Conservation (phyloP, 1,140 invertebrate genomes). For the Aphelinus atriplicis region DNA sequence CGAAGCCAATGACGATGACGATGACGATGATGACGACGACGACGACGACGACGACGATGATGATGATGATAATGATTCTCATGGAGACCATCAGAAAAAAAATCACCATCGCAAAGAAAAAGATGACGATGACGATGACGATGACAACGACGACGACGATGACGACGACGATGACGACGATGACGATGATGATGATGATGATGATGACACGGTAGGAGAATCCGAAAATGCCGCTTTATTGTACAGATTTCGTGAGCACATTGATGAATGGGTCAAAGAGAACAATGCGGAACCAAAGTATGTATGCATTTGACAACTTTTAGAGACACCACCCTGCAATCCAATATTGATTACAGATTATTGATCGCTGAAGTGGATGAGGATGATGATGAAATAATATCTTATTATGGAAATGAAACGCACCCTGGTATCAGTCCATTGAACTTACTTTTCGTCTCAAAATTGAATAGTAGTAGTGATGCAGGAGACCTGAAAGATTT, state of each 20-base stretch:
- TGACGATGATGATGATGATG: constrained; percentile 10
- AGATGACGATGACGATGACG: constrained; percentile 27
- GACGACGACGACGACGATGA: constrained; percentile 9
- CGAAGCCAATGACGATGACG: background rate
- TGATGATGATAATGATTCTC: background rate
- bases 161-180: background rate
- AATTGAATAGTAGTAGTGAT: constrained; percentile 55
- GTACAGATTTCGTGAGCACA: constrained; percentile 45
- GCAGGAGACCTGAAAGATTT: constrained; percentile 62
- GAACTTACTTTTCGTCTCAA: constrained; percentile 67
- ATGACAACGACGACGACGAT: constrained; percentile 61
- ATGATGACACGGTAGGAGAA: constrained; percentile 31
- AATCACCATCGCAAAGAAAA: background rate
- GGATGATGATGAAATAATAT: constrained; percentile 61
- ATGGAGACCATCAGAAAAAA: background rate
- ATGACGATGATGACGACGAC: constrained; percentile 10
- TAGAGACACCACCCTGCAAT: no score
- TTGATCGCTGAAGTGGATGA: constrained; percentile 69
- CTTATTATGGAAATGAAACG: constrained; percentile 69
- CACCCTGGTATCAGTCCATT: constrained; percentile 71
- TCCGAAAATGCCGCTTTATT: constrained; percentile 46
- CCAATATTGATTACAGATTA: constrained; percentile 55
- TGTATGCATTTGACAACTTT: background rate
- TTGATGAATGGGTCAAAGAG: constrained; percentile 47
- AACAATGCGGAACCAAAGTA: constrained; percentile 50